phyloP scores from a whole-genome alignment of 2,113 vertebrate genomes.

The Motacilla alba region DNA sequence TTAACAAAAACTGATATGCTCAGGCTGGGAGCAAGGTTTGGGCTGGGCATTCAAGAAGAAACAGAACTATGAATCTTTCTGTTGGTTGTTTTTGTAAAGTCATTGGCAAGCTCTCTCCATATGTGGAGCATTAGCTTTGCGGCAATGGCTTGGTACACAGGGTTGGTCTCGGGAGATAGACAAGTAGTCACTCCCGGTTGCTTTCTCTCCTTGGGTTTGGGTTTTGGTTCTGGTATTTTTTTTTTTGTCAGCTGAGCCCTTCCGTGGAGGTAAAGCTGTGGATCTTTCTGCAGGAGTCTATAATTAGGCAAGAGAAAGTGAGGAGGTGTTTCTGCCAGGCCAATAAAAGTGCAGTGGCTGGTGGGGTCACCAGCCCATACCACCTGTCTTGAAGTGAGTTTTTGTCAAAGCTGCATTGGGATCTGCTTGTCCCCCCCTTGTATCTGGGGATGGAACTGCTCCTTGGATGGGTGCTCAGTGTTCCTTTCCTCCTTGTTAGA shows the following conservation, averaged over 20 bases:
- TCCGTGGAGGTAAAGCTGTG: background rate
- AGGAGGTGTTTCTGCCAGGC: background rate
- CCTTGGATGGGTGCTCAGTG: background rate
- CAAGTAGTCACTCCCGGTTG: background rate
- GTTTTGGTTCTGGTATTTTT: background rate
- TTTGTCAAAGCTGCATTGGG: fast-evolving
- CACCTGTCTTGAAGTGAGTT: background rate
- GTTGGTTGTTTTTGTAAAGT: background rate
- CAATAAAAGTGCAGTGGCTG: background rate
- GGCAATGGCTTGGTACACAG: fast-evolving
- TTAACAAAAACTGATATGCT: background rate
- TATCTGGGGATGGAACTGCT: too few species aligned
- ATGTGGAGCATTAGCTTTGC: background rate
- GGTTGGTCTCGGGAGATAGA: background rate
- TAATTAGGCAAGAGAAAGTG: background rate
- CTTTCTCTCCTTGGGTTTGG: background rate
- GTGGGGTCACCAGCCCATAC: background rate
- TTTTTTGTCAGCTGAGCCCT: background rate
- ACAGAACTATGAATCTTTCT: background rate
- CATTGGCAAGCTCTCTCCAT: fast-evolving
- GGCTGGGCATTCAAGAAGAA: background rate
- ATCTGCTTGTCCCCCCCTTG: background rate
- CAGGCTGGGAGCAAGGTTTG: background rate
- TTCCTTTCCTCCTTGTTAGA: background rate
- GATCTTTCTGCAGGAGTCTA: background rate